These are phyloP conservation scores for Dolichoris vasculosae DNA, from an alignment of 1,140 invertebrate genomes.

Conservation along the genomic window DNA sequence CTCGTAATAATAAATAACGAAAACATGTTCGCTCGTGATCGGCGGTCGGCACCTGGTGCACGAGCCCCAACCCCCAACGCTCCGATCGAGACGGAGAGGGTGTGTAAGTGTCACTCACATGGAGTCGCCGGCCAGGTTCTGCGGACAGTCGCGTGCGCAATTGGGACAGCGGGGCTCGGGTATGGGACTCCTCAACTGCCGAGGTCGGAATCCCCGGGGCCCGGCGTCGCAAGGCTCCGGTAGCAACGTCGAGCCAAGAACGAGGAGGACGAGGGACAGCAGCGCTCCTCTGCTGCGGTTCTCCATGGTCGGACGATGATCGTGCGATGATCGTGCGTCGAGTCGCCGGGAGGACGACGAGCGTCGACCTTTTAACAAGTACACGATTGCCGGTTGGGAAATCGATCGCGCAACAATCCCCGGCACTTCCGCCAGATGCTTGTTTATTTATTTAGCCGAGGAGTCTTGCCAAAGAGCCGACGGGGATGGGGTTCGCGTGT, in stretches of 20 bases:
- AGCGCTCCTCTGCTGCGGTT: not conserved
- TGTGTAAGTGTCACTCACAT: not conserved
- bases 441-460: not conserved
- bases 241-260: not conserved
- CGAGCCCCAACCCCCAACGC: not conserved
- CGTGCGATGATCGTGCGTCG: not conserved
- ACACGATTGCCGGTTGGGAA: not conserved
- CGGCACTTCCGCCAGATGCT: not conserved
- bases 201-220: not conserved
- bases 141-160: conserved; percentile 11
- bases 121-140: conserved; percentile 8
- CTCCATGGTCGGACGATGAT: conserved; percentile 18
- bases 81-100: not conserved
- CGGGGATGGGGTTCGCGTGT: no score
- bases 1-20: not conserved
- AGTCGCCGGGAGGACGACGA: not conserved
- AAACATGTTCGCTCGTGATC: not conserved
- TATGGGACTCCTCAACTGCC: not conserved
- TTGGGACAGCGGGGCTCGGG: conserved; percentile 6
- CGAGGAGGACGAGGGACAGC: not conserved
- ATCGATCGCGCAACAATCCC: not conserved
- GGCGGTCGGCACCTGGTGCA: not conserved
- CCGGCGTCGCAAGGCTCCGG: not conserved
- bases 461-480: not conserved
- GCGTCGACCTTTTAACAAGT: conserved; percentile 19